A percentile compares a stretch with the other conserved stretches of the same genome.
Conservation (phyloP, 2,113 vertebrate genomes). For the Butorides virescens region DNA sequence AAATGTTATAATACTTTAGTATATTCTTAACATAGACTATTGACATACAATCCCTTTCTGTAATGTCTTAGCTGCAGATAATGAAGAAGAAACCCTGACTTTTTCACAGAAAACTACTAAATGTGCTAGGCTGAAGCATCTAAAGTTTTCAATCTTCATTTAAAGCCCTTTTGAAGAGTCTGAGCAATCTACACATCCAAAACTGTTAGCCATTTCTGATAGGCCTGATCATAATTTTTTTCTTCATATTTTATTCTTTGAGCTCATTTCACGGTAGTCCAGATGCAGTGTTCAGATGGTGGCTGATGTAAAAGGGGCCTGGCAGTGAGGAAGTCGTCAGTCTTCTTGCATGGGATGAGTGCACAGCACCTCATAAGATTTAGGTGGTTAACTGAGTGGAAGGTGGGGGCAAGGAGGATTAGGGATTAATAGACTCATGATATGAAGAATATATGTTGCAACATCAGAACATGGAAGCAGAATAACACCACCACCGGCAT, state of each 20-base stretch:
- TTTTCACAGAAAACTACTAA: not conserved
- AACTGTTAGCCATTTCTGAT: not conserved
- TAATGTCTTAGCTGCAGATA: not conserved
- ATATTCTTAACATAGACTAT: not conserved
- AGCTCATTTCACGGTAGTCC: not conserved
- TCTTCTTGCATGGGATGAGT: not conserved
- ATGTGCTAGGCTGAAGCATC: not conserved
- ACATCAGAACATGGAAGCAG: not conserved
- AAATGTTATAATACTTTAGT: not conserved
- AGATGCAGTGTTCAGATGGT: not conserved
- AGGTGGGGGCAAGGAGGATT: not conserved
- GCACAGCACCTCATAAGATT: fast-evolving
- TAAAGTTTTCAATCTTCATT: not conserved
- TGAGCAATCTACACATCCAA: not conserved
- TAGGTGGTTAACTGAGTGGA: not conserved
- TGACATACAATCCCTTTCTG: not conserved
- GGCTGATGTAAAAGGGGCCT: not conserved
- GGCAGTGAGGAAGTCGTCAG: fast-evolving
- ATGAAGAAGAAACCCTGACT: not conserved
- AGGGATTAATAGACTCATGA: not conserved
- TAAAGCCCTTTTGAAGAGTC: not conserved
- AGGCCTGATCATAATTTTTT: not conserved
- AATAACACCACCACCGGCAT: not conserved
- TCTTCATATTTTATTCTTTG: not conserved
- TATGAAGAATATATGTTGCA: not conserved